These are phyloP conservation scores for Notodonta dromedarius DNA, from an alignment of 2,888 invertebrate species.

Conservation along the genomic window DNA sequence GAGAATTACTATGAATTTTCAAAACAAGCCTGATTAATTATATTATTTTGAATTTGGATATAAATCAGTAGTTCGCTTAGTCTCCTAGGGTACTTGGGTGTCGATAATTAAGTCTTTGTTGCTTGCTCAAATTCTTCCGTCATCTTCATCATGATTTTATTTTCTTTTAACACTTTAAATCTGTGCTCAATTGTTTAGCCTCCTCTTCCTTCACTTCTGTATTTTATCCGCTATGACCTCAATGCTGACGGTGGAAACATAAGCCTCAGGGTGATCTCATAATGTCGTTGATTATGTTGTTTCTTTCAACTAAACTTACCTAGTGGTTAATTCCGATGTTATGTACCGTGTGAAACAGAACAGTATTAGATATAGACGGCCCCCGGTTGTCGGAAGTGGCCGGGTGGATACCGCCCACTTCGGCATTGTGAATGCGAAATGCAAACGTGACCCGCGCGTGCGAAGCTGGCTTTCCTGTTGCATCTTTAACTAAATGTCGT, in stretches of 20 bases:
- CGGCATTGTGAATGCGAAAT: conserved; percentile 59
- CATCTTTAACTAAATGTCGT: conserved; percentile 32
- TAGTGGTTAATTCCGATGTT: conserved; percentile 14
- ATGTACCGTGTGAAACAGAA: conserved; percentile 17
- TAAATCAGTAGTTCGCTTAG: too few species aligned
- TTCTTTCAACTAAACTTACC: background rate
- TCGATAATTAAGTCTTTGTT: too few species aligned
- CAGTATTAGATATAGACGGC: conserved; percentile 37
- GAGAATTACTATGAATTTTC: background rate
- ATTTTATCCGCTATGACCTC: too few species aligned
- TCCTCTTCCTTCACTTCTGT: too few species aligned
- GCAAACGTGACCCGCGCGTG: conserved; percentile 59
- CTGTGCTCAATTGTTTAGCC: too few species aligned
- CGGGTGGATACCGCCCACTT: conserved; percentile 48
- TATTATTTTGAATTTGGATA: background rate
- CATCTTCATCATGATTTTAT: too few species aligned
- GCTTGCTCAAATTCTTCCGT: too few species aligned
- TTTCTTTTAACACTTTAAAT: too few species aligned
- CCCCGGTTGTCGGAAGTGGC: conserved; percentile 58
- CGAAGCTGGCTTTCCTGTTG: conserved; percentile 48
- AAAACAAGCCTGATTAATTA: background rate
- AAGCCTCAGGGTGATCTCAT: background rate
- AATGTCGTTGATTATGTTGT: background rate
- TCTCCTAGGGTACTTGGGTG: too few species aligned
- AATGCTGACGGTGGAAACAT: too few species aligned